Conservation (phyloP, 2,113 vertebrate genomes). For the Chloropsis hardwickii region DNA sequence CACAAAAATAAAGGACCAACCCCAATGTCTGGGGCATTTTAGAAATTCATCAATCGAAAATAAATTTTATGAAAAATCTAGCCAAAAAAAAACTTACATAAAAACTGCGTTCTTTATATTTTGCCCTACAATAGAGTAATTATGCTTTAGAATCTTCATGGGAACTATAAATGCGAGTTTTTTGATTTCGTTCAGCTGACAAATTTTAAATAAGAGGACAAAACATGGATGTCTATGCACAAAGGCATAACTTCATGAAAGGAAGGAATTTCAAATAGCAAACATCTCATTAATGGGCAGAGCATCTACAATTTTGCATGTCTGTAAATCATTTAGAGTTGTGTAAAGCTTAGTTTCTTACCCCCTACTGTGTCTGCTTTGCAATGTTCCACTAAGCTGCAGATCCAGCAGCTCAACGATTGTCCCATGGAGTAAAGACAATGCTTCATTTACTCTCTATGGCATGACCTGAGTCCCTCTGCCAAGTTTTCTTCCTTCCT, state of each 20-base stretch:
- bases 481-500: constrained; percentile 14
- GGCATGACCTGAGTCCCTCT: neutral
- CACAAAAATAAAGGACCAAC: neutral
- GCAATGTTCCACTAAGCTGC: neutral
- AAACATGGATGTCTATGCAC: neutral
- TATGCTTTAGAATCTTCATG: neutral
- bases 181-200: neutral
- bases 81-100: neutral
- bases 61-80: neutral
- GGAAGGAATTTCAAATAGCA: neutral
- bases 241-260: neutral
- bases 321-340: neutral
- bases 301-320: neutral
- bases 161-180: neutral
- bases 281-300: neutral
- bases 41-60: neutral
- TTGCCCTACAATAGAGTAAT: neutral
- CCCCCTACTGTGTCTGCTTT: constrained; percentile 21
- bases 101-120: neutral
- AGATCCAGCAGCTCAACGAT: neutral
- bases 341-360: neutral
- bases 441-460: neutral
- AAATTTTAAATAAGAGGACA: neutral
- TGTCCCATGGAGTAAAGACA: constrained; percentile 23
- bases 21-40: rapidly evolving